Conservation (phyloP, 2,888 invertebrate species). For the Rotaria socialis region DNA sequence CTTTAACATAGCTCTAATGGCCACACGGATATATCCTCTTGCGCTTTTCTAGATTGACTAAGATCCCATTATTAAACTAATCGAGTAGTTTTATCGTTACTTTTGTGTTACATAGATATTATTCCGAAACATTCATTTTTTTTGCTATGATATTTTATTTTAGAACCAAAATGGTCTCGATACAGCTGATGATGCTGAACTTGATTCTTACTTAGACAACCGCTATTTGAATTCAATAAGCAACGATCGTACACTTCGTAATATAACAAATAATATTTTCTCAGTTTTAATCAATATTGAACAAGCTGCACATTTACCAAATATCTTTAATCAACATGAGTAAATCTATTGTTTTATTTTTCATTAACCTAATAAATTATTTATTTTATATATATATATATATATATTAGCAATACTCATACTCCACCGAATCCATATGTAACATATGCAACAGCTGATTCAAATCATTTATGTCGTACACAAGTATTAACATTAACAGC, state of each 20-base stretch:
- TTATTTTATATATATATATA: neutral
- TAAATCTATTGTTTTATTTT: slow-evolving; percentile 33
- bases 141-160: neutral
- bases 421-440: slow-evolving; percentile 22
- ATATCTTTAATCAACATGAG: slow-evolving; percentile 36
- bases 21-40: no score
- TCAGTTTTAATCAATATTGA: slow-evolving; percentile 39
- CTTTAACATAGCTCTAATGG: no score
- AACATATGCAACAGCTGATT: slow-evolving; percentile 19
- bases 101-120: no score
- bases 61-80: no score
- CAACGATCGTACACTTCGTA: neutral
- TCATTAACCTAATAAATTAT: neutral
- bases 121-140: no score
- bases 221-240: neutral
- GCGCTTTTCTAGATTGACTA: no score
- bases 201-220: slow-evolving; percentile 18
- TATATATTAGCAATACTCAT: neutral
- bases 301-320: slow-evolving; percentile 43
- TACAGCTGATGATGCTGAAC: neutral
- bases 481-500: neutral
- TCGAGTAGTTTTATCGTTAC: no score
- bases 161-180: neutral
- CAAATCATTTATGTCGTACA: neutral
- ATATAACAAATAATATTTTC: neutral